phyloP scores from a whole-genome alignment of 2,888 invertebrate genomes.

The Yponomeuta plumbellus region DNA sequence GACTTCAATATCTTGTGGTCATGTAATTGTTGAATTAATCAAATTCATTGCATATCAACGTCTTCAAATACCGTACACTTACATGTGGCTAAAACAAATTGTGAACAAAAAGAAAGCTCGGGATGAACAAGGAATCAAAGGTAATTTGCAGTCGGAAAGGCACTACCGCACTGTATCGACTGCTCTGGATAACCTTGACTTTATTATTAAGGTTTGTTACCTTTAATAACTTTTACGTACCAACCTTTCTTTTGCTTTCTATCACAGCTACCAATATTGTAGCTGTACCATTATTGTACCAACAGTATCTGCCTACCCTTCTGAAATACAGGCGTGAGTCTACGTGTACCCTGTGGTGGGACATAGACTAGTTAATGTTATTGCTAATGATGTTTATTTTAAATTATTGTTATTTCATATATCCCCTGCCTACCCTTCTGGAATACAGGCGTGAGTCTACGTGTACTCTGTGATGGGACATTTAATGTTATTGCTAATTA shows the following conservation, averaged over 20 bases:
- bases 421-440: too few species aligned
- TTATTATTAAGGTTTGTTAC: conserved; percentile 52
- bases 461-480: too few species aligned
- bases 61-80: conserved; percentile 71
- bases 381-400: conserved; percentile 1
- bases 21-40: conserved; percentile 73
- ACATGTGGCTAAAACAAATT: conserved; percentile 67
- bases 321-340: too few species aligned
- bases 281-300: too few species aligned
- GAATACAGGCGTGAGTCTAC: too few species aligned
- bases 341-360: too few species aligned
- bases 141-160: conserved; percentile 58
- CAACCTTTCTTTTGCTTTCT: too few species aligned
- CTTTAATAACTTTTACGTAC: not conserved
- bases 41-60: conserved; percentile 76
- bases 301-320: too few species aligned
- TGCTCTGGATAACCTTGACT: conserved; percentile 64
- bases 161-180: conserved; percentile 59
- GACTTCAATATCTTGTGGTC: conserved; percentile 75
- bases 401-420: conserved; percentile 34
- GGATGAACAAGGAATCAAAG: conserved; percentile 40
- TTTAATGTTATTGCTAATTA: too few species aligned
- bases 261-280: too few species aligned
- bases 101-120: conserved; percentile 50
- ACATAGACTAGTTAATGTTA: too few species aligned